A percentile compares a stretch with the other conserved stretches of the same genome.
Conservation (phyloP, 92 coral and sea anemone species). For the Zoanthus gigantus region DNA sequence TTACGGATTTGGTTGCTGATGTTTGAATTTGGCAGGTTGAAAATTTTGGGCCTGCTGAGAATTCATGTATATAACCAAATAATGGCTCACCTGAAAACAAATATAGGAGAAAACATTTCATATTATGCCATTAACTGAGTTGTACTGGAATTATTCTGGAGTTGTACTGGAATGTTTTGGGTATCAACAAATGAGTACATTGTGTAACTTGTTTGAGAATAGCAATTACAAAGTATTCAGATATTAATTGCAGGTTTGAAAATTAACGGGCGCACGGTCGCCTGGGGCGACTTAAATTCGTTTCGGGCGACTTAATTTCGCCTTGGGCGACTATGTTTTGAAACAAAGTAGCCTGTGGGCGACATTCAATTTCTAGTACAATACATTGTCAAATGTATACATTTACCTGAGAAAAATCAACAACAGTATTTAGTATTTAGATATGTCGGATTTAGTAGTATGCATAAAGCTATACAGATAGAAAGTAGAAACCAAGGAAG, state of each 20-base stretch:
- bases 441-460: conserved; percentile 16
- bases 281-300: background rate
- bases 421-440: background rate
- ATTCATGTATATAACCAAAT: conserved; percentile 39
- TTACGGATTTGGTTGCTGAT: conserved; percentile 46
- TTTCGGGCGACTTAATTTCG: background rate
- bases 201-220: conserved; percentile 44
- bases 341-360: conserved; percentile 1
- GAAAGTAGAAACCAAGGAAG: conserved; percentile 41
- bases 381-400: background rate
- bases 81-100: conserved; percentile 51
- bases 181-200: conserved; percentile 49
- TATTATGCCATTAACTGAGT: conserved; percentile 40
- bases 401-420: conserved; percentile 6
- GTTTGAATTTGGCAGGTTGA: conserved; percentile 48
- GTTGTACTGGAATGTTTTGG: conserved; percentile 45
- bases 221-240: conserved; percentile 31
- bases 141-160: conserved; percentile 47
- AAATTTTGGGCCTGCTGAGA: conserved; percentile 42
- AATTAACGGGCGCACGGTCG: background rate
- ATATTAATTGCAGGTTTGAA: conserved; percentile 18
- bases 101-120: conserved; percentile 44
- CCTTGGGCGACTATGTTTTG: background rate
- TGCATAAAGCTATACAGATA: conserved; percentile 49
- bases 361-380: background rate